phyloP scores from a whole-genome alignment of 1,140 invertebrate species.

The Cecropterus lyciades region DNA sequence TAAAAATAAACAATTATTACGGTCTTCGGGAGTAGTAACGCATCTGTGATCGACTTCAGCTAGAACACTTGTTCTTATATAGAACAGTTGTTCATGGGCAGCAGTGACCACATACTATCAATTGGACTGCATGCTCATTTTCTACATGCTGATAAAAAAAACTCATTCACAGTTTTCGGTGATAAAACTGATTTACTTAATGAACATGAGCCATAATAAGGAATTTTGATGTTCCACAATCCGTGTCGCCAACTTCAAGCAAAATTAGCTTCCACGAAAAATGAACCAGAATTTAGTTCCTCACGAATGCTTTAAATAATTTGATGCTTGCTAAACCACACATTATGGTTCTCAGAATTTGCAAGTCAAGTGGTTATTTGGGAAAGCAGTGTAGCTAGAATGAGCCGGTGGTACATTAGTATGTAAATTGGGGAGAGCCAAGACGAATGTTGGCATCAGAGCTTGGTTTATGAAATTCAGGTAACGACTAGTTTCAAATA shows the following conservation, averaged over 20 bases:
- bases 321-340: slow-evolving; percentile 31
- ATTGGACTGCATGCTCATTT: no score
- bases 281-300: slow-evolving; percentile 11
- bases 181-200: no score
- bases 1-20: no score
- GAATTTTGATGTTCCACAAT: not conserved
- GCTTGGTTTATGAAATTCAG: slow-evolving; percentile 7
- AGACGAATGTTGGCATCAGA: slow-evolving; percentile 15
- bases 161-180: no score
- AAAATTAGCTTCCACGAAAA: not conserved
- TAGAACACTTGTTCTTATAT: no score
- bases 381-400: slow-evolving; percentile 28
- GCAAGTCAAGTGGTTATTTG: slow-evolving; percentile 36
- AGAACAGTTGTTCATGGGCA: no score
- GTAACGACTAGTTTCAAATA: slow-evolving; percentile 11
- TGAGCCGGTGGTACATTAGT: slow-evolving; percentile 25
- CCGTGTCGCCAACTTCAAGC: not conserved
- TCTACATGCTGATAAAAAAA: no score
- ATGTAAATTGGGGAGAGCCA: slow-evolving; percentile 30
- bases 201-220: not conserved
- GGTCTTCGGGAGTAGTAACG: no score
- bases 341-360: slow-evolving; percentile 36
- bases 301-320: slow-evolving; percentile 24
- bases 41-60: no score
- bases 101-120: no score